Evolutionary conservation across 2,888 invertebrate species (phyloP), one percentile per base, ranked within the genome.

Genomic region (Lampropteryx suffumata): DNA sequence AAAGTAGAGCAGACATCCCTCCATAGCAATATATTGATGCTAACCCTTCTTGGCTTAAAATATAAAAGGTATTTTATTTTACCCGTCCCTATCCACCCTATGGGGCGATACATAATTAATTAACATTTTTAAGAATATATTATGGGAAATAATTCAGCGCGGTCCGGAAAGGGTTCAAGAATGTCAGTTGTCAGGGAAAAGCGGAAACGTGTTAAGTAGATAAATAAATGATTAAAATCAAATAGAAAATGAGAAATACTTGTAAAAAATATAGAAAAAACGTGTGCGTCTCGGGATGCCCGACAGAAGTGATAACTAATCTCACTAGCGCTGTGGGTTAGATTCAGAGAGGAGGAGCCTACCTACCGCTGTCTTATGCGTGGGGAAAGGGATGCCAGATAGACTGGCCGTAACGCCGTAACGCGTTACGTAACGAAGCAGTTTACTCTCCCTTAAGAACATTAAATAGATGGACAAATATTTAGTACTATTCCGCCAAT

Each of bases 111-210:
- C 65, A 80, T 83, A 76, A 79, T 77, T 67, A 75, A 83, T 75
- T 73, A 77, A 73, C 75, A 77, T 82, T 82, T 80, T 75, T 66
- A 85, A 84, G 82, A 84, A 83, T 82, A 79, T 83, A 77, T 79
- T 82, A 76, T 73, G 66, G 63, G 72, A 73, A 76, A 79, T 83
- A 73, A 80, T 83, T 82, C 67, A 82, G 73, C 65, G 67, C 73
- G 77, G 71, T 64, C 71, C 61, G 67, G 81, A 78, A 84, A 86
- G 84, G 85, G 81, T 44, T 75, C 69, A 82, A 82, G 84, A 83
- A 76, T 77, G 81, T 82, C 84, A 81, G 73, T 80, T 82, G 82
- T 81, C 83, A 78, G 71, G 70, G 71, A 80, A 79, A 65, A 67
- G 43, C 44, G 9, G 48, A 53, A 53, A 36, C 44, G 53, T 55